Base-by-base conservation (phyloP, 2,888 invertebrate species). In the Harpalus rubripes region DNA sequence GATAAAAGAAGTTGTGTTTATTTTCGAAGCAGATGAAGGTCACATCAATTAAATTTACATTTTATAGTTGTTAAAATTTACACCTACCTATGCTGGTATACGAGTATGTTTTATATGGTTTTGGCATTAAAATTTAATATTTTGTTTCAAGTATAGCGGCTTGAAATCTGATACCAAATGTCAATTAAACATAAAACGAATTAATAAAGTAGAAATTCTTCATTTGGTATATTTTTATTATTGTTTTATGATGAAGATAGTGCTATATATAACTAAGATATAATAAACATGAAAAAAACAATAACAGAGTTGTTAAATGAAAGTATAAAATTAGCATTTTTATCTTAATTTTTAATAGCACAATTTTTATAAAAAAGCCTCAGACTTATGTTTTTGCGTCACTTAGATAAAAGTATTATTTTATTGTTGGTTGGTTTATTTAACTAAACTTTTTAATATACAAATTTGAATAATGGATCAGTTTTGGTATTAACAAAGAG, bases 21-120 rank as follows among this genome's bases (percentile, higher is more conserved):
- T 74, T 74, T 74, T 52, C 72, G 72, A 74, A 32, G 72, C 72
- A 18, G 41, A n/a, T 41, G 16, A 74, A 74, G 72, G 44, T 74
- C 44, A 26, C 6, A 32, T n/a, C 44, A 41, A 74, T 74, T 52
- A 74, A 74, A 74, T 74, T 74, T 74, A 18, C 72, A 74, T 74
- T 44, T 74, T 44, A 68, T 7, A 68, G 68, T 68, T 68, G 32
- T 26, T 68, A 39, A 68, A 68, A 12, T 39, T n/a, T 18, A 44
- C 72, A 10, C 72, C 72, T 74, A 74, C 72, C 1, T 68, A 15
- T 68, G n/a, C n/a, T 68, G 39, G 32, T 39, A 68, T 15, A 68
- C 22, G 15, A 68, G 32, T 68, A 32, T 68, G 68, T 39, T 68
- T 65, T 61, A 18, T 52, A 52, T 52, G 44, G 44, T 52, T 52